Evolutionary conservation across 2,797 vertebrate species (phyloP), one percentile per base, ranked within the genome.

Genomic region (Xyrichtys novacula): DNA sequence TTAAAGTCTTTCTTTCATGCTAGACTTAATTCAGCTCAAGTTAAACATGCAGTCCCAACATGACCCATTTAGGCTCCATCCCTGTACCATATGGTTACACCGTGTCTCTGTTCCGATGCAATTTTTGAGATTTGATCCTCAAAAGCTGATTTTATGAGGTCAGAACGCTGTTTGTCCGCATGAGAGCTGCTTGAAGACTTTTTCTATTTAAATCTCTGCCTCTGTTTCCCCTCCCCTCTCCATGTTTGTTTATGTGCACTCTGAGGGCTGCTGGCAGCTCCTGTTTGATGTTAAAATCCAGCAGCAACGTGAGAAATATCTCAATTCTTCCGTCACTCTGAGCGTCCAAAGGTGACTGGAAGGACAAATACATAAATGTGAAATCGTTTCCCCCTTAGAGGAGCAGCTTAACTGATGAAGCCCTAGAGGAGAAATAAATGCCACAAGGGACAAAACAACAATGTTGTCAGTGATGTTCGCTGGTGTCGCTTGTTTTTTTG

Each of bases 41-140:
- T 70, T 65, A 20, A 79, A 74, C 34, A 16, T 29, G 26, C 54
- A 20, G 50, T 42, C 55, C 67, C 29, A 46, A 48, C 31, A 26
- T 76, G 81, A 85, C 83, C 81, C 61, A 81, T 44, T 85, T 87
- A 76, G n/a, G 42, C 32, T 23, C 43, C 34, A 16, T 66, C 46
- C 17, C 73, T 46, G 46, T 74, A 55, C 74, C 63, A 26, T n/a
- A 50, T 40, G 72, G 31, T 17, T 39, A 7, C 36, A 46, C 22
- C 14, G 10, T 42, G 61, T 72, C 42, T 50, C 65, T 62, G 58
- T 56, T 58, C 19, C n/a, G 6, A n/a, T 48, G 36, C 39, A 25
- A 12, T 65, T 65, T 79, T 65, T 49, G 10, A 52, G 38, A 62
- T 82, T 44, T 69, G 69, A 76, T 66, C 54, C 23, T 57, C 26